Conservation (phyloP, 2,113 vertebrate species). For the Sapayoa aenigma region DNA sequence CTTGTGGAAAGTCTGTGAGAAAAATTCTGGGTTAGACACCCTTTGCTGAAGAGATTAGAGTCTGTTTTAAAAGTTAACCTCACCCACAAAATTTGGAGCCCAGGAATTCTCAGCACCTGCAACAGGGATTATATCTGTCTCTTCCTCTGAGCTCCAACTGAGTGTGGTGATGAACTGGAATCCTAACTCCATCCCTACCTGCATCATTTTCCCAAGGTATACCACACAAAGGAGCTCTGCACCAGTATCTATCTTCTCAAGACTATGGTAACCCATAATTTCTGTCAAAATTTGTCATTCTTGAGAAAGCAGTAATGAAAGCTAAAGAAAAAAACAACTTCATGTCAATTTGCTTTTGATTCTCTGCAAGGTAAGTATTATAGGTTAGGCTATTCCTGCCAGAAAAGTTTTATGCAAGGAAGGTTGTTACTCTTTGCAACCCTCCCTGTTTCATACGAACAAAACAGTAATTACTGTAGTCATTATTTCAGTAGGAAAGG, state of each 20-base stretch:
- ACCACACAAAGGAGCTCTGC: not conserved
- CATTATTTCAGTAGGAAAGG: not conserved
- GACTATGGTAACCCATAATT: not conserved
- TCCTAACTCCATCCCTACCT: not conserved
- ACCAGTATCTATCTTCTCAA: not conserved
- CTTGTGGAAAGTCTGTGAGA: not conserved
- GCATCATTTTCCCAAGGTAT: not conserved
- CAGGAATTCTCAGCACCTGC: not conserved
- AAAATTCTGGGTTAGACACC: not conserved
- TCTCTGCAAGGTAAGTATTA: not conserved
- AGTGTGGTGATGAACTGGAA: not conserved
- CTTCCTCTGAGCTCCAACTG: not conserved
- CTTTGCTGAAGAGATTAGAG: not conserved
- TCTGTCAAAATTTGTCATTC: not conserved
- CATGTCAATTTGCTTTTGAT: not conserved
- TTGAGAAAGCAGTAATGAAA: not conserved
- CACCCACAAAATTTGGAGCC: not conserved
- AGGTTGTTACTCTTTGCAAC: not conserved
- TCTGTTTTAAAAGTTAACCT: not conserved
- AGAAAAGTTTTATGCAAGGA: not conserved
- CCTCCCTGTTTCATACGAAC: not conserved
- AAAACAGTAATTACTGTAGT: not conserved
- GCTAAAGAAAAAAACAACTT: not conserved
- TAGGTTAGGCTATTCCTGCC: not conserved
- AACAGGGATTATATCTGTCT: not conserved